phyloP scores from a whole-genome alignment of 92 coral and sea anemone species.

The Nematostella vectensis region DNA sequence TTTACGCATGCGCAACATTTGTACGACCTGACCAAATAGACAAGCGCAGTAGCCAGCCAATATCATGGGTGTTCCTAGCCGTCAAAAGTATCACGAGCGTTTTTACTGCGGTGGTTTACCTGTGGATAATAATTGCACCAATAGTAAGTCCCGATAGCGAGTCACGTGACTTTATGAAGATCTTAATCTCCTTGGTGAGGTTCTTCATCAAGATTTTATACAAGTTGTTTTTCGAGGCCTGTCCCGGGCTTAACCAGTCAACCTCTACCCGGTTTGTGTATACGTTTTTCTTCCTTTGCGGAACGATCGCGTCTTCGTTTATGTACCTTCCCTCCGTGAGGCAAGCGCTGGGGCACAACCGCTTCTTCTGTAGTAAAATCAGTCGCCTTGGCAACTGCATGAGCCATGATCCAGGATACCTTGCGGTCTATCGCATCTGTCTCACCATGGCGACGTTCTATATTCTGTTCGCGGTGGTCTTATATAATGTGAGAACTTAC shows the following conservation, averaged over 20 bases:
- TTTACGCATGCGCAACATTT: constrained; percentile 29
- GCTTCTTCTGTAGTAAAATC: constrained; percentile 67
- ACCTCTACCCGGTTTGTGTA: constrained; percentile 66
- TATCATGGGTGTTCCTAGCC: constrained; percentile 48
- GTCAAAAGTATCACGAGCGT: constrained; percentile 51
- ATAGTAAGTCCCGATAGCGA: constrained; percentile 45
- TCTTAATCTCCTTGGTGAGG: constrained; percentile 41
- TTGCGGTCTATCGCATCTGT: constrained; percentile 89
- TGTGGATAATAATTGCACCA: constrained; percentile 72
- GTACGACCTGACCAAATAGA: constrained; percentile 21
- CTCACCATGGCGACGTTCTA: constrained; percentile 96
- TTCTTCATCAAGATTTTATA: constrained; percentile 49
- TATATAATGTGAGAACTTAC: constrained; percentile 55
- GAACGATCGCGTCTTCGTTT: constrained; percentile 47
- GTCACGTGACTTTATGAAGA: constrained; percentile 35
- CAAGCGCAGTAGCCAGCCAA: constrained; percentile 15
- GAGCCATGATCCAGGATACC: constrained; percentile 92
- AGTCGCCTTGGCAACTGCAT: constrained; percentile 82
- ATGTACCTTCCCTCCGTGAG: constrained; percentile 78
- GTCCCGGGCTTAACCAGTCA: constrained; percentile 67
- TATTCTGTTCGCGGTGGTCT: constrained; percentile 70
- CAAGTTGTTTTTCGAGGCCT: constrained; percentile 52
- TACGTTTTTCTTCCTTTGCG: constrained; percentile 65
- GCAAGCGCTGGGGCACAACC: constrained; percentile 52
- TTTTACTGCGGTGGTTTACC: constrained; percentile 23